Conservation (phyloP, 2,888 invertebrate genomes). For the Thymelicus acteon region DNA sequence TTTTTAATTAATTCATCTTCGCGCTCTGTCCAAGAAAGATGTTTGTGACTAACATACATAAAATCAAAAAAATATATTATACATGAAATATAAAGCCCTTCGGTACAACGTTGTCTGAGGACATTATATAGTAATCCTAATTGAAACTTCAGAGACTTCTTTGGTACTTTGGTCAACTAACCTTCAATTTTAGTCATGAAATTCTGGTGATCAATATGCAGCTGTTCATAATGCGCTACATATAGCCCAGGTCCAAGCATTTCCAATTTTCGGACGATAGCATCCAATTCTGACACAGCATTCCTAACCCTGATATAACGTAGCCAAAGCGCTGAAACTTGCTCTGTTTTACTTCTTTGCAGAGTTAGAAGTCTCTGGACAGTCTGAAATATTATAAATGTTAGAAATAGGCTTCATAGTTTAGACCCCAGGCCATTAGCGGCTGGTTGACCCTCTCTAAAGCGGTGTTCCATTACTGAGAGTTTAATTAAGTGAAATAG, state of each 20-base stretch:
- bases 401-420: too few species aligned
- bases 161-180: constrained; percentile 47
- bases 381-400: constrained; percentile 53
- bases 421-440: too few species aligned
- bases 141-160: too few species aligned
- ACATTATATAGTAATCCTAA: too few species aligned
- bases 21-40: constrained; percentile 57
- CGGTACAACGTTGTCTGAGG: too few species aligned
- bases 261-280: constrained; percentile 67
- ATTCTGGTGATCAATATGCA: constrained; percentile 72
- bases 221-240: constrained; percentile 75
- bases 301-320: constrained; percentile 74
- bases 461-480: neutral
- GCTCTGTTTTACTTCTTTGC: constrained; percentile 70
- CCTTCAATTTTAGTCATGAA: constrained; percentile 76
- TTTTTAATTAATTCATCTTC: constrained; percentile 78
- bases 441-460: neutral
- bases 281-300: constrained; percentile 70
- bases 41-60: too few species aligned
- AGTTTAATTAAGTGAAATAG: too few species aligned
- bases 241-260: constrained; percentile 73
- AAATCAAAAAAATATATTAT: too few species aligned
- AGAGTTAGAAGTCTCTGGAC: constrained; percentile 67
- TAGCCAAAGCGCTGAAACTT: constrained; percentile 66
- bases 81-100: too few species aligned